These are phyloP conservation scores for Hoplostethus atlanticus DNA, from an alignment of 2,797 vertebrate genomes.

Conservation along the genomic window DNA sequence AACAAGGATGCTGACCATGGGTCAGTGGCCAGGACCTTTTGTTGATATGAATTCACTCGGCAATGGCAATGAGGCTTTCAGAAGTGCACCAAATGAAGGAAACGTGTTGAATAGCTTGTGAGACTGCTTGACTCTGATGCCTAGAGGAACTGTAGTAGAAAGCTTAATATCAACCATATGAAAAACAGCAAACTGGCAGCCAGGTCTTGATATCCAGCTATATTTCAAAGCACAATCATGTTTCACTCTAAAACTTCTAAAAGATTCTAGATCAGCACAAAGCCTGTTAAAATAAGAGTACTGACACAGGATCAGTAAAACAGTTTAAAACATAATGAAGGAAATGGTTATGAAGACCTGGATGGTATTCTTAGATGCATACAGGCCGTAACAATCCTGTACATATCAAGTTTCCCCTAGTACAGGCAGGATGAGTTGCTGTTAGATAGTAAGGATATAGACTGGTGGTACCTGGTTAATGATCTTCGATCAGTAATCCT, in stretches of 20 bases:
- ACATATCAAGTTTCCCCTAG: neutral
- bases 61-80: neutral
- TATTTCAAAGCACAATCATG: neutral
- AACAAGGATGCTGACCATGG: conserved; percentile 9
- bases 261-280: too few relatives aligned
- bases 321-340: neutral
- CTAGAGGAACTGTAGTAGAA: neutral
- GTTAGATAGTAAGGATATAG: neutral
- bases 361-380: neutral
- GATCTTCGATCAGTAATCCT: neutral
- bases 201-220: neutral
- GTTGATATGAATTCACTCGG: neutral
- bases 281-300: too few relatives aligned
- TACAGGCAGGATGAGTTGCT: neutral
- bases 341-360: neutral
- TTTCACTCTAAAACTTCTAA: too few relatives aligned
- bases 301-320: neutral
- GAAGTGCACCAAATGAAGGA: neutral
- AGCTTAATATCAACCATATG: neutral
- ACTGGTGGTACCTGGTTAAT: neutral
- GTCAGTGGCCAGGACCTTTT: too few relatives aligned
- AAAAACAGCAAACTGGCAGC: neutral
- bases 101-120: neutral
- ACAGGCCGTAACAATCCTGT: conserved; percentile 26
- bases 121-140: neutral